These are phyloP conservation scores for Xerus rutilus DNA, from an alignment of 2,797 vertebrate species.

Conservation along the genomic window DNA sequence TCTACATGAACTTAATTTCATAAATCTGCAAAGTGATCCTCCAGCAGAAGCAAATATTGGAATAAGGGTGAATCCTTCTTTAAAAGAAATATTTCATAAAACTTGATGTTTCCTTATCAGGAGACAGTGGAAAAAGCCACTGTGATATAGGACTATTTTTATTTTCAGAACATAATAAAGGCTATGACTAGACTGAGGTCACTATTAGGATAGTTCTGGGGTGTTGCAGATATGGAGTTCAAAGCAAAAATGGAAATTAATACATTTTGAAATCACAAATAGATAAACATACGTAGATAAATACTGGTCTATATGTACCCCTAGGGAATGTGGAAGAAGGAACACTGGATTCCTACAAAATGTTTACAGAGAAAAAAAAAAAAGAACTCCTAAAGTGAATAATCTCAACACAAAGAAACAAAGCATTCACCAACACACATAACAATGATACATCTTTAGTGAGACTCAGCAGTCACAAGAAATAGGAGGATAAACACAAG, in stretches of 20 bases:
- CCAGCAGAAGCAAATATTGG: not conserved
- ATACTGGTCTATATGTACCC: not conserved
- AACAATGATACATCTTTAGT: not conserved
- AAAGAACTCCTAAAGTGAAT: not conserved
- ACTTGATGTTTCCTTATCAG: not conserved
- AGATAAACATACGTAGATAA: not conserved
- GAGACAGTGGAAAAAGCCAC: not conserved
- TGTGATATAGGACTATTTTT: not conserved
- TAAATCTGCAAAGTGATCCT: not conserved
- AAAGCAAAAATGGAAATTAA: conserved; percentile 40
- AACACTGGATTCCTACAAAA: not conserved
- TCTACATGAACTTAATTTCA: not conserved
- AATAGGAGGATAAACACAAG: not conserved
- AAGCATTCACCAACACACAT: not conserved
- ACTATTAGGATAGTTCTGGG: not conserved
- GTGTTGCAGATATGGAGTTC: not conserved
- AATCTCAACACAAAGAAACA: not conserved
- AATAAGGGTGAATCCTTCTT: not conserved
- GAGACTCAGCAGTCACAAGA: not conserved
- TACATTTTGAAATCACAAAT: not conserved
- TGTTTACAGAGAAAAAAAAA: not conserved
- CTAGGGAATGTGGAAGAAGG: not conserved
- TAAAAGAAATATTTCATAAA: conserved; percentile 34
- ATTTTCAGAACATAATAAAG: not conserved
- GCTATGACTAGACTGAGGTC: not conserved